These are phyloP conservation scores for Urophycis tenuis DNA, from an alignment of 2,797 vertebrate species.

Conservation along the genomic window DNA sequence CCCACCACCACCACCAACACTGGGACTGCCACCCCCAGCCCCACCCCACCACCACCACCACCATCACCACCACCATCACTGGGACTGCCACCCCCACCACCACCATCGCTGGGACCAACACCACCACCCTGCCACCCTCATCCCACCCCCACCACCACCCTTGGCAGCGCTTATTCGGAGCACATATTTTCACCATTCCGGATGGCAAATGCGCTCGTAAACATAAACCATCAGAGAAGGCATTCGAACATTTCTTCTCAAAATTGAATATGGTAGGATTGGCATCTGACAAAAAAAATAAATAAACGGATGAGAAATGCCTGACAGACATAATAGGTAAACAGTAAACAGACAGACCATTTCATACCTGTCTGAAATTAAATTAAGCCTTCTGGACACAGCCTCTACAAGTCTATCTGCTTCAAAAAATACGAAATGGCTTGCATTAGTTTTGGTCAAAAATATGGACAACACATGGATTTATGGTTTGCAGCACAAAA, in stretches of 20 bases:
- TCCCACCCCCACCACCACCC: neutral
- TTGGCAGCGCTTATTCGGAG: slow-evolving; percentile 44
- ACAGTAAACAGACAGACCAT: neutral
- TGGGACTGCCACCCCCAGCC: neutral
- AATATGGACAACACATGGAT: neutral
- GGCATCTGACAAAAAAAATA: neutral
- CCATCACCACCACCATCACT: neutral
- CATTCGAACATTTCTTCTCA: slow-evolving; percentile 27
- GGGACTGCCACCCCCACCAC: neutral
- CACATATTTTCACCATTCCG: slow-evolving; percentile 46
- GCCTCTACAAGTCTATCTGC: slow-evolving; percentile 17
- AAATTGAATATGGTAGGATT: slow-evolving; percentile 37
- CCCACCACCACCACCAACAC: neutral
- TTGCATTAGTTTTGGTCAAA: neutral
- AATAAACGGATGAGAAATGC: neutral
- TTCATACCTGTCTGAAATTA: neutral
- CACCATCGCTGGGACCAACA: neutral
- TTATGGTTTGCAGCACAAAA: neutral
- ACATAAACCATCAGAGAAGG: slow-evolving; percentile 26
- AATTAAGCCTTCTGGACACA: neutral
- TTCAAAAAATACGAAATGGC: slow-evolving; percentile 6
- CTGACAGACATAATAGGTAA: neutral
- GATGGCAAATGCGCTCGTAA: slow-evolving; percentile 13
- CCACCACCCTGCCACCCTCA: neutral
- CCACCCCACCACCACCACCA: neutral